Base-by-base conservation (phyloP, 1,140 invertebrate genomes). In the Drosophila bocki region DNA sequence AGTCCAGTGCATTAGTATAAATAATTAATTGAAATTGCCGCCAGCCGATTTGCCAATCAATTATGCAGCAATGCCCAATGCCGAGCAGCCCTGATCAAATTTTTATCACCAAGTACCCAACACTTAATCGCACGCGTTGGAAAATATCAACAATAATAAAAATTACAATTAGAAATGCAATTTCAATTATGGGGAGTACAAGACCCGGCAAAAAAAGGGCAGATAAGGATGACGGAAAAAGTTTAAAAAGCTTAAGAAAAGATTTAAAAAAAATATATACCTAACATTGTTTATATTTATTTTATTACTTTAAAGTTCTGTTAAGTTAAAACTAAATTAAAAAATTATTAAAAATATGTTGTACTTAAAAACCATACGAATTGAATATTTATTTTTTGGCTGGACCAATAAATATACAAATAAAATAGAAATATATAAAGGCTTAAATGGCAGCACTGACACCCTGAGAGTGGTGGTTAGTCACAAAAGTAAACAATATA, bases 31-130 rank as follows among this genome's bases (percentile, higher is more conserved):
- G 63, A 9, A 47, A 19, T 72, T 50, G 32, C 37, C 41, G 35
- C 44, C 12, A 39, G 29, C 13, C 29, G 29, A 71, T 72, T 65
- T 70, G 35, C 19, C 44, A 69, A 71, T 57, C 64, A 39, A 70
- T 71, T 71, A 71, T 71, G 51, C 67, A 59, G 42, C 48, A 71
- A 50, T 71, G 65, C 5, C n/a, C 51, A 57, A 35, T 44, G 44
- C 26, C 44, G 9, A 19, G 12, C 12, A 6, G 7, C 4, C 29
- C 35, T 32, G 53, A 37, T 50, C 19, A 33, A 70, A 71, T 50
- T 71, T 57, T 59, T 72, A 71, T 71, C 53, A 48, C 29, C 39
- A 59, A 72, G 67, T 72, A 64, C 12, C 32, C 12, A n/a, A 5
- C 41, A 70, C 69, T 48, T 58, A 72, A 70, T 71, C 69, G 44